Conservation (phyloP, 2,888 invertebrate species). For the Parthenolecanium corni region DNA sequence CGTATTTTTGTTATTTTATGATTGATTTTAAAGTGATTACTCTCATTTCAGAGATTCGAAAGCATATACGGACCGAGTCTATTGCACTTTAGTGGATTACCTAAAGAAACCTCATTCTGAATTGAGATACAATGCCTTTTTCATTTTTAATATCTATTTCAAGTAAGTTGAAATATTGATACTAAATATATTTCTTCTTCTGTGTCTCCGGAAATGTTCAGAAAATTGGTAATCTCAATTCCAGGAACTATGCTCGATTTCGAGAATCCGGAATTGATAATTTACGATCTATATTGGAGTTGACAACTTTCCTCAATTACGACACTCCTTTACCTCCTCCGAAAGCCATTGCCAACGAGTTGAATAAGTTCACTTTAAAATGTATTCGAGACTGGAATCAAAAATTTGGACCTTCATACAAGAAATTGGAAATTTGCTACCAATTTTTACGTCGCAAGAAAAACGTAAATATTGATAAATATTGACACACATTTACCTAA, state of each 20-base stretch:
- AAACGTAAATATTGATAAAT: slow-evolving; percentile 15
- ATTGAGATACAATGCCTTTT: slow-evolving; percentile 43
- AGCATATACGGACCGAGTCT: slow-evolving; percentile 40
- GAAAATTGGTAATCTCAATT: too few species aligned
- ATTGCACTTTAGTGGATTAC: slow-evolving; percentile 40
- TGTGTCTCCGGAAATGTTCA: too few species aligned
- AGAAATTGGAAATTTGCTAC: slow-evolving; percentile 8
- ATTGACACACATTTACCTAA: not conserved
- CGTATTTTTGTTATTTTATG: slow-evolving; percentile 17
- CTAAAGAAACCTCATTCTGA: slow-evolving; percentile 44
- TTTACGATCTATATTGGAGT: slow-evolving; percentile 37
- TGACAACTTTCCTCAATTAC: slow-evolving; percentile 41
- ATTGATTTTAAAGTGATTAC: not conserved
- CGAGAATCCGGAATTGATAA: slow-evolving; percentile 42
- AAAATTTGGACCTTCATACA: slow-evolving; percentile 21
- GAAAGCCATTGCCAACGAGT: slow-evolving; percentile 38
- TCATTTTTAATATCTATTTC: slow-evolving; percentile 44
- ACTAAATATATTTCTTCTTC: not conserved
- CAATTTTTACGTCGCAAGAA: slow-evolving; percentile 28
- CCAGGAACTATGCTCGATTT: slow-evolving; percentile 43
- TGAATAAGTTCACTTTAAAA: slow-evolving; percentile 41
- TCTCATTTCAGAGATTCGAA: slow-evolving; percentile 38
- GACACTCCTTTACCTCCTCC: slow-evolving; percentile 44
- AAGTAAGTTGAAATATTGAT: slow-evolving; percentile 34
- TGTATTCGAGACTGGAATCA: slow-evolving; percentile 42